Conservation (phyloP, 2,797 vertebrate genomes). For the Vultur gryphus region DNA sequence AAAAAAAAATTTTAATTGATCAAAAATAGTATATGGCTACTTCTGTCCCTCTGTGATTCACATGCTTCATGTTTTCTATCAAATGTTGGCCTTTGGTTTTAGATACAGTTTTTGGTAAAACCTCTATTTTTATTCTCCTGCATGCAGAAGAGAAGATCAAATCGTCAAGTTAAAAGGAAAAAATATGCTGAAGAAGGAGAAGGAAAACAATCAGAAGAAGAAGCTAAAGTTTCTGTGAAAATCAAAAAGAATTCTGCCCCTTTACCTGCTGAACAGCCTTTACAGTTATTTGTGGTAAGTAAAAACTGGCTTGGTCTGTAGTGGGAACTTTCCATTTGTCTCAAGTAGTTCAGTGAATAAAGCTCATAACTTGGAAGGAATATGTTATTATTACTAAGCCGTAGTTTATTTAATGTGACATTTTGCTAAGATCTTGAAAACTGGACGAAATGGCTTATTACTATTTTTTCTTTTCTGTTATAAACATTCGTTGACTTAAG, state of each 20-base stretch:
- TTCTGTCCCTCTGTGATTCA: neutral
- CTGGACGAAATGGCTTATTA: neutral
- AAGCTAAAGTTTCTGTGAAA: slow-evolving; percentile 88
- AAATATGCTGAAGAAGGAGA: slow-evolving; percentile 93
- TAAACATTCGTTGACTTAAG: neutral
- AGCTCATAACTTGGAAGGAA: neutral
- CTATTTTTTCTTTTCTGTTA: neutral
- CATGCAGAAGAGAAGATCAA: slow-evolving; percentile 93
- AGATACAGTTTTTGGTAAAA: neutral
- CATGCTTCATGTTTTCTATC: neutral
- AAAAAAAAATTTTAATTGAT: neutral
- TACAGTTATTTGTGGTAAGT: slow-evolving; percentile 96
- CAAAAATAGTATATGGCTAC: neutral
- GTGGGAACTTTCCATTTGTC: neutral
- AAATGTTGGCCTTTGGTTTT: neutral
- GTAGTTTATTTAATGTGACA: neutral
- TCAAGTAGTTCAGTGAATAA: neutral
- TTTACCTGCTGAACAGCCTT: slow-evolving; percentile 80
- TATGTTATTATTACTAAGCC: neutral
- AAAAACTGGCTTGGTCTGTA: neutral
- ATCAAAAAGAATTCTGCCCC: slow-evolving; percentile 84
- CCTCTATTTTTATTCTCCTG: neutral
- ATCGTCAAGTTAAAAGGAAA: slow-evolving; percentile 96
- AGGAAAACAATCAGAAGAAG: slow-evolving; percentile 90
- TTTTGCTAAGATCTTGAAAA: neutral